phyloP scores from a whole-genome alignment of 2,888 invertebrate genomes.

The Acrobasis repandana region DNA sequence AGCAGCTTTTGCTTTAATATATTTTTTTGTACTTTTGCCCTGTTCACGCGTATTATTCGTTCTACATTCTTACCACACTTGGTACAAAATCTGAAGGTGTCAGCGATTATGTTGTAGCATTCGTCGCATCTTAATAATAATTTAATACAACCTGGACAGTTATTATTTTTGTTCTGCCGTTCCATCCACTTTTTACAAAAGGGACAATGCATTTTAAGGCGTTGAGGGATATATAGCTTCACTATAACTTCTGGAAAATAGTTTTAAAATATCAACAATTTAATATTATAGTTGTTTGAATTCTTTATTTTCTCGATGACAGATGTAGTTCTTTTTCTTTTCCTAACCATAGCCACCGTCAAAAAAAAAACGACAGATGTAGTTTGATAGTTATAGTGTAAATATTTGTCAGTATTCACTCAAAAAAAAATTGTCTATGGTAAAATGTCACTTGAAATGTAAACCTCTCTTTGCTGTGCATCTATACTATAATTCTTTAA shows the following conservation, averaged over 20 bases:
- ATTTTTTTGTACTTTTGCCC: too few relatives aligned
- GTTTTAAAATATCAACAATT: too few relatives aligned
- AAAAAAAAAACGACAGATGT: conserved; percentile 21
- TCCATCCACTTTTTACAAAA: not conserved
- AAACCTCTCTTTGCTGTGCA: too few relatives aligned
- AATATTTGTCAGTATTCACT: conserved; percentile 24
- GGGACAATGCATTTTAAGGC: not conserved
- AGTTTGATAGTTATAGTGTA: conserved; percentile 24
- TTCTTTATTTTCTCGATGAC: not conserved
- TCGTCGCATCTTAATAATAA: conserved; percentile 18
- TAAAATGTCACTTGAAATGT: too few relatives aligned
- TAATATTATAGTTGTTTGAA: too few relatives aligned
- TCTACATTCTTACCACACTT: not conserved
- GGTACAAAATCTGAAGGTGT: not conserved
- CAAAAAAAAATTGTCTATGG: too few relatives aligned
- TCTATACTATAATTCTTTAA: too few relatives aligned
- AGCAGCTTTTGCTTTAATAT: conserved; percentile 31
- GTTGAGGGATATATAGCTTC: conserved; percentile 21
- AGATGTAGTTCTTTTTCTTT: conserved; percentile 27
- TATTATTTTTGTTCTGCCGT: too few relatives aligned
- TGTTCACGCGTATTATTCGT: not conserved
- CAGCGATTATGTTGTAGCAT: not conserved
- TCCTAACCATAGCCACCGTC: conserved; percentile 26
- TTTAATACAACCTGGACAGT: too few relatives aligned
- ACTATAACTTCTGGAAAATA: conserved; percentile 22